Evolutionary conservation across 2,113 vertebrate species (phyloP).

Genomic region (Helogale parvula): DNA sequence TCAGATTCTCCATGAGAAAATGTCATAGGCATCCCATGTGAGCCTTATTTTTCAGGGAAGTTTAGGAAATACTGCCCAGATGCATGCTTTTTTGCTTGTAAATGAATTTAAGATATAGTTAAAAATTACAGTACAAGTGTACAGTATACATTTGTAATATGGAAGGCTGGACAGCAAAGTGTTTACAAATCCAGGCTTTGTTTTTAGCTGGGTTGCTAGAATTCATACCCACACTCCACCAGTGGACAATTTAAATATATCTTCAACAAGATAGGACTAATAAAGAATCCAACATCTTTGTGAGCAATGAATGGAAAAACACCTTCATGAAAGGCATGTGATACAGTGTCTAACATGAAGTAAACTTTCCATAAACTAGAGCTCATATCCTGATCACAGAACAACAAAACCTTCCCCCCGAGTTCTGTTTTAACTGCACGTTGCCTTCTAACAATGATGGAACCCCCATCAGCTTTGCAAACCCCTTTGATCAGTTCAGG

Average conservation of each 20-base stretch:
- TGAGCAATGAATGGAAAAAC: neutral
- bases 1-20: neutral
- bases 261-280: neutral
- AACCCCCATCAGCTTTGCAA: neutral
- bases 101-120: neutral
- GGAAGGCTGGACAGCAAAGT: neutral
- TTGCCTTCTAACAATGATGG: neutral
- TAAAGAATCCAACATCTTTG: neutral
- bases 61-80: neutral
- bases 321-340: neutral
- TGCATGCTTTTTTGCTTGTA: neutral
- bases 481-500: neutral
- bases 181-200: neutral
- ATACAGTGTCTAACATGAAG: neutral
- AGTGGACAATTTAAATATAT: neutral
- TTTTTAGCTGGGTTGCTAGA: neutral
- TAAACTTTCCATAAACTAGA: neutral
- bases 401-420: neutral
- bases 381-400: neutral
- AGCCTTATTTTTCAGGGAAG: neutral
- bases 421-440: neutral
- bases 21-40: neutral
- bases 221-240: neutral
- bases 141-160: neutral
- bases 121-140: neutral